Base-by-base conservation (phyloP, 2,113 vertebrate species). In the Halichoeres trimaculatus region DNA sequence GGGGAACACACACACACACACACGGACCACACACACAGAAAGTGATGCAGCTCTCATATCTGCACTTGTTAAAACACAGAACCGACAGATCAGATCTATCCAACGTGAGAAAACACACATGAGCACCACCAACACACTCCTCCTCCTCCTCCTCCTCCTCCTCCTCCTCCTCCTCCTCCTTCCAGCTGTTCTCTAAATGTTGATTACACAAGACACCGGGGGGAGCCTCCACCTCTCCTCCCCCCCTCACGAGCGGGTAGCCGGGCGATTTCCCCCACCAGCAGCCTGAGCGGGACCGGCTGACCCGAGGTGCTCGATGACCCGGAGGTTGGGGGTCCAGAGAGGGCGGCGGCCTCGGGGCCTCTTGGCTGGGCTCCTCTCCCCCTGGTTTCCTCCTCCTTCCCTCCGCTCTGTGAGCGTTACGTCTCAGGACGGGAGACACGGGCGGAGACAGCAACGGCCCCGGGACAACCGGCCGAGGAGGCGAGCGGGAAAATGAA, bases 151-250 rank as follows among this genome's bases (percentile, higher is more conserved):
- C 65, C 55, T 62, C 52, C 75, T 69, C 77, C 86, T 89, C 76
- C 84, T 36, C 43, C 54, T 52, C 48, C 70, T 74, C 50, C 56
- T 73, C 65, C 55, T 62, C 52, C 75, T 69, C 77, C 86, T 89
- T 78, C 84, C 86, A 92, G 89, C 90, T 88, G 76, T 88, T 87
- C 70, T 89, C 77, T 84, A 90, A 90, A 92, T 90, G 87, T 86
- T 92, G 88, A 93, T 92, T 91, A 88, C 86, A 90, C 80, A 69
- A 90, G 92, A 93, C 91, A 91, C 71, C 5, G 36, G 69, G 71
- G 64, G 78, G 73, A 54, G 57, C 48, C 63, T 24, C 67, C 58
- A 57, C 65, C 70, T 62, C 63, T 38, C 19, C 61, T 16, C 48
- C 74, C 66, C 74, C 65, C 43, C 60, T 74, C 80, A 67, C 61